These are phyloP conservation scores for Marisa cornuarietis DNA, from an alignment of 1,140 invertebrate species.

Conservation along the genomic window DNA sequence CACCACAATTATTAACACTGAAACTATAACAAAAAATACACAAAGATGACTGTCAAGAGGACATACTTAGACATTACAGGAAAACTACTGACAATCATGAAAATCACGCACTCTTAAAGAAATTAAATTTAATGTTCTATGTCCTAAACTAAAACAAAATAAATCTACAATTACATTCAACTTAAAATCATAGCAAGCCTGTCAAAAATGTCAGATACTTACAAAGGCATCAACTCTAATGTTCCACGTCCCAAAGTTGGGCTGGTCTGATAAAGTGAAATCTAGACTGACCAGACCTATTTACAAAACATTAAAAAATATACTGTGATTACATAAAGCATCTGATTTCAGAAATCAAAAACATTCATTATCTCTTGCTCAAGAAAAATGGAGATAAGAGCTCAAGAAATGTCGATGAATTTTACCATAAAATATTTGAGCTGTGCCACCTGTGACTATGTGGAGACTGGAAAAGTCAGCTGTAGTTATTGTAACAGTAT, in stretches of 20 bases:
- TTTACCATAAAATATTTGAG: too few relatives aligned
- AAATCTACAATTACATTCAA: not conserved
- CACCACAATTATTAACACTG: not conserved
- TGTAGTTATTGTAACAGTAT: too few relatives aligned
- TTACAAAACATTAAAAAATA: conserved; percentile 20
- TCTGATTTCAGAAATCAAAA: conserved; percentile 68
- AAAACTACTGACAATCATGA: not conserved
- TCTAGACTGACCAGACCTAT: conserved; percentile 88
- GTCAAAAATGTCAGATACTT: conserved; percentile 34
- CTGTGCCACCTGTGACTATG: too few relatives aligned
- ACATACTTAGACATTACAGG: not conserved
- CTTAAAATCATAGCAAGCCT: not conserved
- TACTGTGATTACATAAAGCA: not conserved
- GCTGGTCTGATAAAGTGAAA: conserved; percentile 90
- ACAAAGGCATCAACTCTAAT: conserved; percentile 82
- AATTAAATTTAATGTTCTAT: too few relatives aligned
- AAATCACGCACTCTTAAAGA: not conserved
- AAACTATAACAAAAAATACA: not conserved
- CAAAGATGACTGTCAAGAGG: not conserved
- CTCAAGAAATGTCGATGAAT: too few relatives aligned
- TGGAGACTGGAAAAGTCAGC: too few relatives aligned
- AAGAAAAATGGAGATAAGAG: too few relatives aligned
- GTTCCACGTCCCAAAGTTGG: conserved; percentile 90
- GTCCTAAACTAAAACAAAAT: not conserved
- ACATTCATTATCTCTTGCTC: not conserved